Evolutionary conservation across 2,888 invertebrate genomes (phyloP).

Genomic region (Dryococelus australis): DNA sequence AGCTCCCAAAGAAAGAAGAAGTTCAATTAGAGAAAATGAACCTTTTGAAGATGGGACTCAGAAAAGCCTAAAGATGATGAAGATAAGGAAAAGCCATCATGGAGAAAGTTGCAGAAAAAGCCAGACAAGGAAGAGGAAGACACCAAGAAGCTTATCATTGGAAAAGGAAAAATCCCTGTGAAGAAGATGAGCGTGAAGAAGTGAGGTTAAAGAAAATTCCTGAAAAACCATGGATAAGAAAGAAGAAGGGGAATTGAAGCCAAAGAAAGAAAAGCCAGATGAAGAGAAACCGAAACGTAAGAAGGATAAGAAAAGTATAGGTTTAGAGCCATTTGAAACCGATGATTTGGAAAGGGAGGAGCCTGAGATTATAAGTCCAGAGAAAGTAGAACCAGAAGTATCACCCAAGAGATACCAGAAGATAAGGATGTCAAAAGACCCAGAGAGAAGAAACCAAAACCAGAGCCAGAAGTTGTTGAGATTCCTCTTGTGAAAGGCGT

Average conservation of each 20-base stretch:
- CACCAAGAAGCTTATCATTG: no score
- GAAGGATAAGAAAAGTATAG: slow-evolving; percentile 53
- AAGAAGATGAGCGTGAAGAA: no score
- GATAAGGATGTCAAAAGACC: slow-evolving; percentile 18
- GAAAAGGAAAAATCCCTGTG: no score
- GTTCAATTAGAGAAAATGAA: neutral
- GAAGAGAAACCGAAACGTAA: slow-evolving; percentile 53
- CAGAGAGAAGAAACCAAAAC: slow-evolving; percentile 20
- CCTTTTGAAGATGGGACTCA: neutral
- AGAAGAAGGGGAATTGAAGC: no score
- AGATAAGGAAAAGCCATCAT: slow-evolving; percentile 48
- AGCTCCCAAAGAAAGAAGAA: neutral
- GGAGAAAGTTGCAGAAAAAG: slow-evolving; percentile 40
- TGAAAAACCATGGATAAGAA: no score
- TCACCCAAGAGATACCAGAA: slow-evolving; percentile 31
- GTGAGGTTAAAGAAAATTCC: no score
- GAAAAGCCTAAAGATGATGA: slow-evolving; percentile 44
- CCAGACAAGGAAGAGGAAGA: no score
- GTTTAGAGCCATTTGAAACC: slow-evolving; percentile 45
- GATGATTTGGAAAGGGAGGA: slow-evolving; percentile 43
- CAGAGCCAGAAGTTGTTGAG: slow-evolving; percentile 46
- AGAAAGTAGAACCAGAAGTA: slow-evolving; percentile 35
- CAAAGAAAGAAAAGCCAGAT: slow-evolving; percentile 52
- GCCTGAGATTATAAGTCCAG: slow-evolving; percentile 41
- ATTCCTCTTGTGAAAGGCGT: slow-evolving; percentile 51